Evolutionary conservation across 2,113 vertebrate species (phyloP).

Genomic region (Edolisoma coerulescens): DNA sequence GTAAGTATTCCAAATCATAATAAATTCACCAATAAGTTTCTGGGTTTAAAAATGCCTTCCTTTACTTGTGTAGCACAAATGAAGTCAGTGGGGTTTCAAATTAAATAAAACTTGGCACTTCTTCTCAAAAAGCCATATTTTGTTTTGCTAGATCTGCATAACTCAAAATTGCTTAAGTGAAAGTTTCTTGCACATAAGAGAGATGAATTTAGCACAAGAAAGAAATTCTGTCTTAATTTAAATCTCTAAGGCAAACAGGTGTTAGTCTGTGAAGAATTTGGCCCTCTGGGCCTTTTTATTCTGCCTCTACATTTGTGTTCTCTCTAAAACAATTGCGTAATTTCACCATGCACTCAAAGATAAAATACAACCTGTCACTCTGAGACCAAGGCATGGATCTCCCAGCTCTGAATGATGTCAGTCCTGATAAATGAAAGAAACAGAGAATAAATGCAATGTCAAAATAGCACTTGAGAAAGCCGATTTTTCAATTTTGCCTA

Average conservation of each 20-base stretch:
- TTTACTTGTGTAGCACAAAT: constrained; percentile 38
- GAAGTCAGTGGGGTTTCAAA: constrained; percentile 48
- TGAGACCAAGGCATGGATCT: not conserved
- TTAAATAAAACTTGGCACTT: constrained; percentile 40
- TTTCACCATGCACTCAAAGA: not conserved
- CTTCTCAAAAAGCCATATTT: constrained; percentile 49
- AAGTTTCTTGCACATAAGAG: constrained; percentile 42
- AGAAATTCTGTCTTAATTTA: constrained; percentile 42
- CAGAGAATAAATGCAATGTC: not conserved
- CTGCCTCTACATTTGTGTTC: not conserved
- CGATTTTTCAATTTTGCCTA: not conserved
- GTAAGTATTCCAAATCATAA: not conserved
- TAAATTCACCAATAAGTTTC: constrained; percentile 11
- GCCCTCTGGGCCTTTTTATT: not conserved
- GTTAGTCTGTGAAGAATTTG: constrained; percentile 15
- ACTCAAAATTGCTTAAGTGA: constrained; percentile 23
- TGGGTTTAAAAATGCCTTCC: constrained; percentile 25
- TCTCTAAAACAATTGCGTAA: not conserved
- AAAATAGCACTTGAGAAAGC: not conserved
- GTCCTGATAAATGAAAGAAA: not conserved
- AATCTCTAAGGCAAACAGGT: constrained; percentile 41
- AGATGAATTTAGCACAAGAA: constrained; percentile 38
- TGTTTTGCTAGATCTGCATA: constrained; percentile 56
- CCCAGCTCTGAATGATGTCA: not conserved
- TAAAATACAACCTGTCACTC: not conserved